These are phyloP conservation scores for Acanthis flammea DNA, from an alignment of 2,797 vertebrate genomes.

Conservation along the genomic window DNA sequence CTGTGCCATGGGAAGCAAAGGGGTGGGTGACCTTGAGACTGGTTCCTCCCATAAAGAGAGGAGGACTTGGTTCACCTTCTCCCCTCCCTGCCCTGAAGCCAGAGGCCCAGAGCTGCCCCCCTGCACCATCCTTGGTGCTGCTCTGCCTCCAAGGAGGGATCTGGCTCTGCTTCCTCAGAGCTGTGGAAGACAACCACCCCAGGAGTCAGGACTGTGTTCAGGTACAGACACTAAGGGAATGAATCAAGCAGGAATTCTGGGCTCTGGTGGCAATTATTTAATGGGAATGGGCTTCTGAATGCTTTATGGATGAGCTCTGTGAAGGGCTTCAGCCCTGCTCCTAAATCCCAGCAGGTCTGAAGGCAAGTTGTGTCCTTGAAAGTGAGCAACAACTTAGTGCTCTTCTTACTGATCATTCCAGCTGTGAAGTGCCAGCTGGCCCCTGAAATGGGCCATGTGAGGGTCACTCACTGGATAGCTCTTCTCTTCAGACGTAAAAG, in stretches of 20 bases:
- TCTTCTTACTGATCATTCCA: background rate
- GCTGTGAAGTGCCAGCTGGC: background rate
- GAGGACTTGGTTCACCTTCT: background rate
- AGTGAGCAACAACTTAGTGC: background rate
- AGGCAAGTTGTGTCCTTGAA: background rate
- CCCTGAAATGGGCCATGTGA: background rate
- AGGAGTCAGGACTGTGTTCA: background rate
- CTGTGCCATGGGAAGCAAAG: background rate
- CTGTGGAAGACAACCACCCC: background rate
- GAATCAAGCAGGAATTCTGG: background rate
- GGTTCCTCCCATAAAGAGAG: background rate
- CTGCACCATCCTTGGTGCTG: fast-evolving
- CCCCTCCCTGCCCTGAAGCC: background rate
- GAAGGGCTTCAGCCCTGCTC: background rate
- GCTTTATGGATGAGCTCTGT: background rate
- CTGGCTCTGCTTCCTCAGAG: background rate
- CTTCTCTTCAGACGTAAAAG: background rate
- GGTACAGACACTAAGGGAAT: background rate
- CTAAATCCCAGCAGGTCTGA: background rate
- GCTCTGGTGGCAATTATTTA: background rate
- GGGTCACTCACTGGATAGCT: background rate
- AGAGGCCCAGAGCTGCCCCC: background rate
- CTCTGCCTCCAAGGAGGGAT: background rate
- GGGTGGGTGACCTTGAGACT: background rate
- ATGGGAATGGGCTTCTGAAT: background rate